Percentiles rank a stretch among this genome's conserved stretches.
Evolutionary conservation across 2,888 invertebrate species (phyloP).

Genomic region (Himalopsyche japonica): DNA sequence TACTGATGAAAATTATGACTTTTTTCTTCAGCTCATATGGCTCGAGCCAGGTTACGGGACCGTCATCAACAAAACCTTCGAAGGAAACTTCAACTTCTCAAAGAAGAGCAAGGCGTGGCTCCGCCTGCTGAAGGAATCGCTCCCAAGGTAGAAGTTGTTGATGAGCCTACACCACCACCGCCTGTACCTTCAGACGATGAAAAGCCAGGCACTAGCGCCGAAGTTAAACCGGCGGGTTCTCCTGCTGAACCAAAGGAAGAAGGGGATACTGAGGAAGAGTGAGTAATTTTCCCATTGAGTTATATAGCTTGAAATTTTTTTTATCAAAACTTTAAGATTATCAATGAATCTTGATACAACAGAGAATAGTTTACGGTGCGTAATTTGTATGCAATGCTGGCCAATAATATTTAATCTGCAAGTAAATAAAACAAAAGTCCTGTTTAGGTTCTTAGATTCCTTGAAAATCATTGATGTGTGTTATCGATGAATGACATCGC

Average conservation of each 20-base stretch:
- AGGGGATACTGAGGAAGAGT: slow-evolving; percentile 49
- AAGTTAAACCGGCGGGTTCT: slow-evolving; percentile 37
- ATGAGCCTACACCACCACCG: neutral
- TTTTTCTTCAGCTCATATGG: slow-evolving; percentile 77
- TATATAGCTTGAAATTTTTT: neutral
- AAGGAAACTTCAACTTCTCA: slow-evolving; percentile 85
- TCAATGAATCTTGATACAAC: no score
- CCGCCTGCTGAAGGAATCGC: slow-evolving; percentile 25
- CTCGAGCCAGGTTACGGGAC: slow-evolving; percentile 87
- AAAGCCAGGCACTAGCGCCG: slow-evolving; percentile 21
- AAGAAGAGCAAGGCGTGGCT: slow-evolving; percentile 77
- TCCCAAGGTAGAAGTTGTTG: neutral
- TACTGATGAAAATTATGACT: neutral
- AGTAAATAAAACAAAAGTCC: no score
- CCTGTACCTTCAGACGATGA: slow-evolving; percentile 39
- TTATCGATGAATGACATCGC: no score
- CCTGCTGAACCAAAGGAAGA: slow-evolving; percentile 43
- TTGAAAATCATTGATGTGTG: no score
- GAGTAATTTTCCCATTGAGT: slow-evolving; percentile 31
- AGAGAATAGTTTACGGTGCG: no score
- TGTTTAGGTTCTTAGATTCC: no score
- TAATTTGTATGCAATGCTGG: no score
- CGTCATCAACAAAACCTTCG: slow-evolving; percentile 88
- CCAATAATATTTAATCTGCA: no score
- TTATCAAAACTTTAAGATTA: no score